phyloP scores from a whole-genome alignment of 2,888 invertebrate genomes.

The Octonoba sinensis region DNA sequence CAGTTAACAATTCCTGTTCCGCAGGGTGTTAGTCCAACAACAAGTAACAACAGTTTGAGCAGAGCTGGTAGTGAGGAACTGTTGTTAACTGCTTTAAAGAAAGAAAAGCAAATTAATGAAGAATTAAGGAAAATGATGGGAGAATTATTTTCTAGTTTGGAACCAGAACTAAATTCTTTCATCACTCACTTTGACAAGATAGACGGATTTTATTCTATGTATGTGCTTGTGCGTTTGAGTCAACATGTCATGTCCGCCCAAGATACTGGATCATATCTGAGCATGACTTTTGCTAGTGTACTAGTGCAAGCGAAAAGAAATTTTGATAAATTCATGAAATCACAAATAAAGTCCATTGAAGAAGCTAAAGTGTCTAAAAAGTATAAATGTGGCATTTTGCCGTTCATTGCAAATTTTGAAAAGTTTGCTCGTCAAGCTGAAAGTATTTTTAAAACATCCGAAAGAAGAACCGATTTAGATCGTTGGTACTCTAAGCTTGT shows the following conservation, averaged over 20 bases:
- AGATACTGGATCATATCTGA: slow-evolving; percentile 87
- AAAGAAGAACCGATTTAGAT: slow-evolving; percentile 89
- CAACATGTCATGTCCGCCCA: slow-evolving; percentile 93
- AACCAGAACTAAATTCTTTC: slow-evolving; percentile 87
- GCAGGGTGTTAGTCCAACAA: slow-evolving; percentile 43
- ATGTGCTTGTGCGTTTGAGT: slow-evolving; percentile 89
- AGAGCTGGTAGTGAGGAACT: slow-evolving; percentile 65
- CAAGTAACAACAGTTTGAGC: slow-evolving; percentile 51
- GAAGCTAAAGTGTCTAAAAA: slow-evolving; percentile 82
- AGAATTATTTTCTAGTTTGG: slow-evolving; percentile 88
- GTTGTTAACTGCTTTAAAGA: slow-evolving; percentile 55
- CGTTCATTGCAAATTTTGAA: slow-evolving; percentile 91
- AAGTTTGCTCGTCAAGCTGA: slow-evolving; percentile 89
- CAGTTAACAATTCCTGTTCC: slow-evolving; percentile 38
- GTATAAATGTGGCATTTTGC: slow-evolving; percentile 88
- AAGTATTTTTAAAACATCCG: slow-evolving; percentile 86
- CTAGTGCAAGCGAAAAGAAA: slow-evolving; percentile 89
- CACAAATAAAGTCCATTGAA: slow-evolving; percentile 75
- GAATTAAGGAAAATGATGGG: slow-evolving; percentile 79
- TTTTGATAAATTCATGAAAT: slow-evolving; percentile 88
- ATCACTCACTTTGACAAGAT: slow-evolving; percentile 87
- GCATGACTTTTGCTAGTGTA: slow-evolving; percentile 87
- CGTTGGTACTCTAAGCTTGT: slow-evolving; percentile 89
- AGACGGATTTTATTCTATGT: slow-evolving; percentile 93
- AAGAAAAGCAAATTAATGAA: slow-evolving; percentile 64